Evolutionary conservation across 1,140 invertebrate genomes (phyloP).

Genomic region (Drosophila burlai): DNA sequence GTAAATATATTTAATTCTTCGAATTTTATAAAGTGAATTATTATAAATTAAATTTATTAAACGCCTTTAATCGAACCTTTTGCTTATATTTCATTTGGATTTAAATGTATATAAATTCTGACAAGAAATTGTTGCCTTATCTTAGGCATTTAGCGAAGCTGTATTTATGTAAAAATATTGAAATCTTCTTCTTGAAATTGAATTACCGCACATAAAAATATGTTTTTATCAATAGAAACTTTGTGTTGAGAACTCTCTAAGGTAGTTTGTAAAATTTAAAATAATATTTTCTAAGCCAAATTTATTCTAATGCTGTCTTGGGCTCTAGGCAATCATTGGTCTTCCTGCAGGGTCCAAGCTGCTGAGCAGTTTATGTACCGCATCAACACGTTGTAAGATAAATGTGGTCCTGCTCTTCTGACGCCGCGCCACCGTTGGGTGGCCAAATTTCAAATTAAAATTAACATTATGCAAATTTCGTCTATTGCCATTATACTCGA

Average conservation of each 20-base stretch:
- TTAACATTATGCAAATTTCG: constrained; percentile 80
- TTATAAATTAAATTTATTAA: background rate
- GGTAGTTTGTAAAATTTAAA: background rate
- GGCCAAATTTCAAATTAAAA: constrained; percentile 82
- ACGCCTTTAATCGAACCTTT: background rate
- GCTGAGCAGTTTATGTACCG: constrained; percentile 69
- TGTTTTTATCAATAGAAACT: background rate
- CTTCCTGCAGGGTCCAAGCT: constrained; percentile 15
- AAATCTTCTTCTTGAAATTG: background rate
- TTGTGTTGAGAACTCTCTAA: background rate
- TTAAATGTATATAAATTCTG: background rate
- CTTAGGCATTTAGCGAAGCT: background rate
- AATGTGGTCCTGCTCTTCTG: constrained; percentile 43
- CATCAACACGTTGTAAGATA: constrained; percentile 79
- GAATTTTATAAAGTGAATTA: too few species aligned
- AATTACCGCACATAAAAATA: background rate
- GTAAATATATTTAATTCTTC: too few species aligned
- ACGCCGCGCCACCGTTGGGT: constrained; percentile 64
- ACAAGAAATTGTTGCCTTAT: too few species aligned
- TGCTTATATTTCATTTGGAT: background rate
- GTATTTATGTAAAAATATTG: background rate
- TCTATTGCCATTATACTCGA: constrained; percentile 54
- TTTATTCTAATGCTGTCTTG: constrained; percentile 1
- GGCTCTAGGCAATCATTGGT: constrained; percentile 13
- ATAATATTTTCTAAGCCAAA: background rate